phyloP scores from a whole-genome alignment of 2,113 vertebrate genomes.

The Marmota monax region DNA sequence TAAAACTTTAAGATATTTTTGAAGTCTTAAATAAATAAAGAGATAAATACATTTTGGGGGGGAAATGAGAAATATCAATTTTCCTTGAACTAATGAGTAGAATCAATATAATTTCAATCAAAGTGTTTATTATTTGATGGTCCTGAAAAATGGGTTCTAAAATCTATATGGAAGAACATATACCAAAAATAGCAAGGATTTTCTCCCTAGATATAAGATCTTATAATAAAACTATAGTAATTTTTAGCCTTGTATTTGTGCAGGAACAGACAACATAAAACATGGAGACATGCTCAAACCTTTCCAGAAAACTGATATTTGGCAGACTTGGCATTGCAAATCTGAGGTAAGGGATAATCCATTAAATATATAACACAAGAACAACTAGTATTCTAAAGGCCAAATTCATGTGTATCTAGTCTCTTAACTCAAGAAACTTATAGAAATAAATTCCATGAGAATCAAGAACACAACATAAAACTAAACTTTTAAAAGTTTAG shows the following conservation, averaged over 20 bases:
- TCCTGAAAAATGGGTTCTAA: background rate
- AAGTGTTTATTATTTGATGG: background rate
- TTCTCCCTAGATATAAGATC: background rate
- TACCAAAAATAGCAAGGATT: background rate
- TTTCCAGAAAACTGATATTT: background rate
- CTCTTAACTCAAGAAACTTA: too few species aligned
- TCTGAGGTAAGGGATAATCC: background rate
- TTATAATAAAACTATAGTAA: background rate
- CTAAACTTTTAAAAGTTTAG: background rate
- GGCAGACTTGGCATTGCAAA: background rate
- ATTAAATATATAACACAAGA: background rate
- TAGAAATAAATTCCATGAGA: too few species aligned
- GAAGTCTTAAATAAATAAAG: background rate
- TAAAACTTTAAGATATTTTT: too few species aligned
- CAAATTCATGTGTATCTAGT: background rate
- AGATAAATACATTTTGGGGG: background rate
- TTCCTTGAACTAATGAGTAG: background rate
- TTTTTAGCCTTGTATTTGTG: background rate
- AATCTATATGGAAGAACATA: background rate
- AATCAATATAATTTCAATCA: background rate
- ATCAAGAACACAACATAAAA: background rate
- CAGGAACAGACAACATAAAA: background rate
- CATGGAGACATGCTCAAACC: background rate
- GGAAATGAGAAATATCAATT: background rate
- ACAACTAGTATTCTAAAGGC: background rate